Conservation (phyloP, 2,113 vertebrate genomes). For the Circaetus cinerascens region DNA sequence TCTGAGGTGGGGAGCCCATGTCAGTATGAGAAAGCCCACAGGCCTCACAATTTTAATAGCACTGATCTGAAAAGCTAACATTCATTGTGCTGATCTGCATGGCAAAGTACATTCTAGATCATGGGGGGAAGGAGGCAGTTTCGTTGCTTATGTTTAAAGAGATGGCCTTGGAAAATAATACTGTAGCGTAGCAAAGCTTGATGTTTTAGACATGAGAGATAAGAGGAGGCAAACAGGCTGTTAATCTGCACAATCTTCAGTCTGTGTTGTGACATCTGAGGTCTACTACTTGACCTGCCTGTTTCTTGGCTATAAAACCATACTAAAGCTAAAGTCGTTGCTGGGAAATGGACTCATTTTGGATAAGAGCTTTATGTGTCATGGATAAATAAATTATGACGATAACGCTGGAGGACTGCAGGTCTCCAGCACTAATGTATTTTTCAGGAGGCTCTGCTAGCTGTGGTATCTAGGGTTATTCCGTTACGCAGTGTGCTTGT, state of each 20-base stretch:
- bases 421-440: background rate
- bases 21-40: background rate
- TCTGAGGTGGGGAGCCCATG: background rate
- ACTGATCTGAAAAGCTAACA: background rate
- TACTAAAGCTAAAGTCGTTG: background rate
- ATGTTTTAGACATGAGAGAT: background rate
- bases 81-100: background rate
- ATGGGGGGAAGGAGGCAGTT: background rate
- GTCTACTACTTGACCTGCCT: background rate
- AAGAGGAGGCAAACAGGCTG: background rate
- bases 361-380: background rate
- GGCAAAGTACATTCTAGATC: background rate
- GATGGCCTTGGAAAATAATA: background rate
- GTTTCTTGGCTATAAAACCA: background rate
- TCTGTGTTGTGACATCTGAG: background rate
- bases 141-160: background rate
- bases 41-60: background rate
- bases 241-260: background rate
- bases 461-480: background rate
- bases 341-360: background rate
- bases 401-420: background rate
- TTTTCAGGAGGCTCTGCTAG: conserved; percentile 7
- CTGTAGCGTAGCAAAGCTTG: background rate
- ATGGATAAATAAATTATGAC: conserved; percentile 34
- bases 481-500: background rate